Percentiles rank a stretch among this genome's conserved stretches.
Conservation (phyloP, 2,113 vertebrate species). For the Monopterus albus region DNA sequence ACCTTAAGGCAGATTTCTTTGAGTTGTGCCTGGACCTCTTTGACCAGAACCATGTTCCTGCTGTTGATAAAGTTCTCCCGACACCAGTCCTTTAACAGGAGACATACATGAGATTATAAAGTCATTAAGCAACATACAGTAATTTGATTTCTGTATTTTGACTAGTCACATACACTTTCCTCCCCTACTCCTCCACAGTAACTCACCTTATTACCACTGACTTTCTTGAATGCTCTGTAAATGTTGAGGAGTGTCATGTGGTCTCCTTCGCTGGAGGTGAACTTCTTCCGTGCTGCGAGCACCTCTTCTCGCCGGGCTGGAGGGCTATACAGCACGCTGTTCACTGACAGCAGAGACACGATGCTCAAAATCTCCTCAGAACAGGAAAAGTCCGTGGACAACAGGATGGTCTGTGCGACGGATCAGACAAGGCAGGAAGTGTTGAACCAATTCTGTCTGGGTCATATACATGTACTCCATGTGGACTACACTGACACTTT, state of each 20-base stretch:
- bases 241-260: slow-evolving; percentile 92
- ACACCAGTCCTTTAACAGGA: slow-evolving; percentile 90
- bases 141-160: fast-evolving
- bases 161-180: neutral
- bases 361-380: slow-evolving; percentile 94
- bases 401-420: slow-evolving; percentile 87
- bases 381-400: slow-evolving; percentile 91
- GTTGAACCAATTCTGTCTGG: neutral
- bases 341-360: slow-evolving; percentile 91
- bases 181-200: neutral
- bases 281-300: slow-evolving; percentile 88
- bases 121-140: neutral
- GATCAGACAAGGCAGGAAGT: neutral
- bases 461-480: neutral
- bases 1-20: slow-evolving; percentile 96
- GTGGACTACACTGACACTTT: neutral
- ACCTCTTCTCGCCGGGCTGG: slow-evolving; percentile 90
- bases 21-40: slow-evolving; percentile 91
- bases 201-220: slow-evolving; percentile 87
- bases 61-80: slow-evolving; percentile 94
- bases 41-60: slow-evolving; percentile 93
- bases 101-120: neutral
- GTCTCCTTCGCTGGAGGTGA: slow-evolving; percentile 93
- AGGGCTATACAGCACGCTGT: slow-evolving; percentile 92
- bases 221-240: slow-evolving; percentile 92